phyloP scores from a whole-genome alignment of 1,140 invertebrate genomes.

The Ceratosolen fusciceps region DNA sequence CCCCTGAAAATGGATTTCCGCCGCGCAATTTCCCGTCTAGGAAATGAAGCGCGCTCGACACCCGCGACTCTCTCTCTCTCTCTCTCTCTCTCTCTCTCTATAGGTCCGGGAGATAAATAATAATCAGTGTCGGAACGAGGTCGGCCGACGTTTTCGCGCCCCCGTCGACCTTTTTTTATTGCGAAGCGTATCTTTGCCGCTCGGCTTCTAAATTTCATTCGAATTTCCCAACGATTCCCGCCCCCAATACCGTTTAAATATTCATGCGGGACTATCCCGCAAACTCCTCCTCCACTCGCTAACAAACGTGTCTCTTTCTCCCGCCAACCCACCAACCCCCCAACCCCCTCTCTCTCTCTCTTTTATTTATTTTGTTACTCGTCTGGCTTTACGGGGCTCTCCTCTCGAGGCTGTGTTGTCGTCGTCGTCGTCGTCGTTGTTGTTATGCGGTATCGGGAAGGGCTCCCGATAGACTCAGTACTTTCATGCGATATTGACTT shows the following conservation, averaged over 20 bases:
- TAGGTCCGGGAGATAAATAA: slow-evolving; percentile 20
- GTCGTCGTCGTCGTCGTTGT: not conserved
- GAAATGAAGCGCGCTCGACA: slow-evolving; percentile 15
- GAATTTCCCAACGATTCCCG: slow-evolving; percentile 30
- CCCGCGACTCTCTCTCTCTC: not conserved
- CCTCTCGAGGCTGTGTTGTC: not conserved
- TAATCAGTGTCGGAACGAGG: slow-evolving; percentile 26
- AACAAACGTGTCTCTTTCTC: slow-evolving; percentile 30
- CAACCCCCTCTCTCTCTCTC: no score
- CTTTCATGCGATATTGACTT: slow-evolving; percentile 36
- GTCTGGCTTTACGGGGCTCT: not conserved
- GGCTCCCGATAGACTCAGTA: slow-evolving; percentile 5
- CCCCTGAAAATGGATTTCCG: slow-evolving; percentile 26
- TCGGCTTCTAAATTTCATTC: slow-evolving; percentile 26
- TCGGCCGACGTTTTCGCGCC: not conserved
- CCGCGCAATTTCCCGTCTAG: slow-evolving; percentile 24
- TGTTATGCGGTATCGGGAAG: not conserved
- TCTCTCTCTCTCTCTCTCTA: not conserved
- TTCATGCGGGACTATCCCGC: slow-evolving; percentile 2
- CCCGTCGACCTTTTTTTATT: not conserved
- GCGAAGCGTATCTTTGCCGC: not conserved
- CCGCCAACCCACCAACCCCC: no score
- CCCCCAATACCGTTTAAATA: slow-evolving; percentile 39
- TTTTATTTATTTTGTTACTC: no score
- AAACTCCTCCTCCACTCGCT: slow-evolving; percentile 16